Evolutionary conservation across 2,888 invertebrate genomes (phyloP), one percentile per base, ranked within the genome.

Genomic region (Diaprepes abbreviatus): DNA sequence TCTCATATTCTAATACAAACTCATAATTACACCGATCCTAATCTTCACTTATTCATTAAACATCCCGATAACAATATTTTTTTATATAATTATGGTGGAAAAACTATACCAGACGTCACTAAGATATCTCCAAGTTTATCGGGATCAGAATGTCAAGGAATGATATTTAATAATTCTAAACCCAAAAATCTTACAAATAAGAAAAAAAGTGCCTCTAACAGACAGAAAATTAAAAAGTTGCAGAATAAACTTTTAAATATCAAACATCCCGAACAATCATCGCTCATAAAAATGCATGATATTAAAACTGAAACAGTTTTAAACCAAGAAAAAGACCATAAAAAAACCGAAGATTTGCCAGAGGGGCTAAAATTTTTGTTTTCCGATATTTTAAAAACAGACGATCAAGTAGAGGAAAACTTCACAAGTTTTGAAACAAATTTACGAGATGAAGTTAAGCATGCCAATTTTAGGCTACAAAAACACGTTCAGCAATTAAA

Each of bases 1-100:
- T 24, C 24, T 5, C n/a, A 3, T 16, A 35, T 65, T 12, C 1
- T 28, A 48, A 21, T 33, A 12, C 65, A 57, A 24, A 59, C 59
- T 6, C 31, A 65, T 10, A 74, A 74, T 48, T 69, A 73, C 54
- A 69, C 72, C 3, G 74, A 74, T 54, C 73, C 74, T n/a, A 60
- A 66, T 24, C 70, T 75, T 17, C 66, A 73, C 35, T 24, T 75
- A 17, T 65, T 45, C 7, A 21, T 76, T 19, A 66, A 71, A 60
- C 64, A 66, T 16, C 70, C 74, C 10, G 57, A 48, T 17, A 33
- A 62, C 2, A 7, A 59, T 43, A 40, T 48, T 17, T 74, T 65
- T 33, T 45, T 74, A 9, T 75, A 69, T 54, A 48, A 64, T 36
- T 75, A 75, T 65, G 69, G 70, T 31, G 64, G 64, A 59, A 63